A percentile compares a stretch with the other conserved stretches of the same genome.
Conservation (phyloP, 1,140 invertebrate species). For the Tetragnatha versicolor region DNA sequence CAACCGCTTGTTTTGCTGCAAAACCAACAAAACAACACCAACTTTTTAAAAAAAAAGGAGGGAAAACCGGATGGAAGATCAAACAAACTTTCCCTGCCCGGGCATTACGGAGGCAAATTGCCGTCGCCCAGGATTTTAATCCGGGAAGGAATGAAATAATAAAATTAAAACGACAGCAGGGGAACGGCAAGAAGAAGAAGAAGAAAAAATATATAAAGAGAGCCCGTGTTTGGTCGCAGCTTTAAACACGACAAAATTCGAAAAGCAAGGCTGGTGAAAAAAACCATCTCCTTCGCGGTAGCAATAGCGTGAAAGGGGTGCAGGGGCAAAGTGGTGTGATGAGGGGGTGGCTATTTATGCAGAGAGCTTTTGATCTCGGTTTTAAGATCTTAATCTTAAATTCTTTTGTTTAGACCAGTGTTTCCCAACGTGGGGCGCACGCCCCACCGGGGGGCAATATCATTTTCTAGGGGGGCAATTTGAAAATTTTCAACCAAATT, state of each 20-base stretch:
- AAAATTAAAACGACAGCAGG: constrained; percentile 39
- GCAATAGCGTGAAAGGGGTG: neutral
- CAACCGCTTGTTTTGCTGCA: neutral
- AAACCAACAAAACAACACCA: neutral
- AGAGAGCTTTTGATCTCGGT: no score
- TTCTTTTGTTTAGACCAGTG: no score
- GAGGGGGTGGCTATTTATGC: no score
- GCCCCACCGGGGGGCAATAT: no score
- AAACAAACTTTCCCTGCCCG: constrained; percentile 29
- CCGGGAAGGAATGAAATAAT: constrained; percentile 26
- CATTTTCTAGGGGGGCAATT: no score
- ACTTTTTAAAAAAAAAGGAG: neutral
- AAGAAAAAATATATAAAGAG: constrained; percentile 6
- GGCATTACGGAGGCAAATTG: constrained; percentile 42
- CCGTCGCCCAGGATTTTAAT: constrained; percentile 35
- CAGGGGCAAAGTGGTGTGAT: neutral
- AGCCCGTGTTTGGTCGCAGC: constrained; percentile 39
- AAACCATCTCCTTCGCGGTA: constrained; percentile 2
- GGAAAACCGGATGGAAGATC: neutral
- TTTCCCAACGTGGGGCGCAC: no score
- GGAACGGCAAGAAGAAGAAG: neutral
- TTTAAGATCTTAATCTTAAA: no score
- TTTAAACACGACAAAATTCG: constrained; percentile 48
- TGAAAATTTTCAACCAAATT: no score
- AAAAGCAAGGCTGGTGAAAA: constrained; percentile 26